Base-by-base conservation (phyloP, 2,113 vertebrate species). In the Corynorhinus townsendii region DNA sequence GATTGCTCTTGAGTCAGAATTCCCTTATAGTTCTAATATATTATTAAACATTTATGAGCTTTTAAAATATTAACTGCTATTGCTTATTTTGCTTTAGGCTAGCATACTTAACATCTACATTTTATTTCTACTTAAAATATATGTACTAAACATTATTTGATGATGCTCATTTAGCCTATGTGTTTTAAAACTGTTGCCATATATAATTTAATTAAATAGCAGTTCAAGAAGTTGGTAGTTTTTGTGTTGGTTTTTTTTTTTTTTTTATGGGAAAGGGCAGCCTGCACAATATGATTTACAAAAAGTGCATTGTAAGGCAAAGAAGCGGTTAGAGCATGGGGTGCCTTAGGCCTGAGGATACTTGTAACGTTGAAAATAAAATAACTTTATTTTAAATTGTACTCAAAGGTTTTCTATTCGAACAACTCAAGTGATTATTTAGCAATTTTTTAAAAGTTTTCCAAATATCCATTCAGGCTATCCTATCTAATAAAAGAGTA, bases 11-110 rank as follows among this genome's bases (percentile, higher is more conserved):
- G 17, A 62, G 7, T 47, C 69, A 59, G 35, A 75, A 24, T 69
- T 80, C 17, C 20, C 35, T 94, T 89, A 62, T 0, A 89, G 14
- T 71, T 89, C 28, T 86, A 80, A 56, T 81, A 80, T 69, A 33
- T 66, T 86, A 86, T 92, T 85, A 92, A 90, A 80, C 89, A 92
- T 94, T 89, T 69, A 76, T 26, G 81, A 33, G 43, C 85, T 81
- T 85, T 84, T 85, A 86, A 89, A 73, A 76, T 92, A 92, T 88
- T 72, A 82, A 92, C 66, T 81, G 7, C 16, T 59, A 76, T 82
- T 90, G 56, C 40, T 81, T 86, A 89, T 38, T 11, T 89, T 80
- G 45, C 66, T 89, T 86, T 89, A 89, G 66, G 86, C 56, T 81
- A 86, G 40, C 40, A 82, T 54, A 94, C 86, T 86, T 90, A 92